Conservation (phyloP, 2,888 invertebrate genomes). For the Tanypteryx hageni region DNA sequence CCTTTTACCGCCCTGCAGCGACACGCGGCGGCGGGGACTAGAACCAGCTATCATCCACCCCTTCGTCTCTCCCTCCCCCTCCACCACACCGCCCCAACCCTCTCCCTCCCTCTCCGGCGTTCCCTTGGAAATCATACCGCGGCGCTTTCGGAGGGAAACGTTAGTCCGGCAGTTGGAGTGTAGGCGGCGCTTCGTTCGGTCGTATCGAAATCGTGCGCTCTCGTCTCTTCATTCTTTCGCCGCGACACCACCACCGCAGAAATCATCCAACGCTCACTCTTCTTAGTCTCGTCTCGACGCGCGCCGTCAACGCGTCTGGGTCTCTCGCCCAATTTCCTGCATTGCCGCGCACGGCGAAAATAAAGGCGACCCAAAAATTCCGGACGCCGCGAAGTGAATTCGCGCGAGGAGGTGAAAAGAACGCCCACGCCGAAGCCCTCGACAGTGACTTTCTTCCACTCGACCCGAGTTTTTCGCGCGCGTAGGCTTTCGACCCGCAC, state of each 20-base stretch:
- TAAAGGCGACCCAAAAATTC: no score
- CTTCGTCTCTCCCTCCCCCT: neutral
- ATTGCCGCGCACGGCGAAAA: neutral
- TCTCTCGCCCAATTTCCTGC: neutral
- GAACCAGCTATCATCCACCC: constrained; percentile 9
- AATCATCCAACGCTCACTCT: no score
- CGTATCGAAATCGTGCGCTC: neutral
- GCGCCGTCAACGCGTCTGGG: neutral
- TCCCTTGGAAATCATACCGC: constrained; percentile 58
- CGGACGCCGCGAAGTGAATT: no score
- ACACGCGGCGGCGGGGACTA: neutral
- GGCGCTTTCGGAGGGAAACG: constrained; percentile 58
- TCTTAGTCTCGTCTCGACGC: neutral
- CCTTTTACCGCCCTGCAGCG: constrained; percentile 46
- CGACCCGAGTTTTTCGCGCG: no score
- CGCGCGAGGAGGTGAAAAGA: no score
- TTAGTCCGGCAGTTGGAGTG: constrained; percentile 53
- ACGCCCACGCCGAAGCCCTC: no score
- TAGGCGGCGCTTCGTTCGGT: constrained; percentile 43
- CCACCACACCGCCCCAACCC: neutral
- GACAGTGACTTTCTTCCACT: no score
- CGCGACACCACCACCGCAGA: neutral
- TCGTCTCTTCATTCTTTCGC: neutral
- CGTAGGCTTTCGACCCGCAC: no score
- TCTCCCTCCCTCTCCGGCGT: neutral